Evolutionary conservation across 1,140 invertebrate species (phyloP), one percentile per base, ranked within the genome.

Genomic region (Ruditapes philippinarum): DNA sequence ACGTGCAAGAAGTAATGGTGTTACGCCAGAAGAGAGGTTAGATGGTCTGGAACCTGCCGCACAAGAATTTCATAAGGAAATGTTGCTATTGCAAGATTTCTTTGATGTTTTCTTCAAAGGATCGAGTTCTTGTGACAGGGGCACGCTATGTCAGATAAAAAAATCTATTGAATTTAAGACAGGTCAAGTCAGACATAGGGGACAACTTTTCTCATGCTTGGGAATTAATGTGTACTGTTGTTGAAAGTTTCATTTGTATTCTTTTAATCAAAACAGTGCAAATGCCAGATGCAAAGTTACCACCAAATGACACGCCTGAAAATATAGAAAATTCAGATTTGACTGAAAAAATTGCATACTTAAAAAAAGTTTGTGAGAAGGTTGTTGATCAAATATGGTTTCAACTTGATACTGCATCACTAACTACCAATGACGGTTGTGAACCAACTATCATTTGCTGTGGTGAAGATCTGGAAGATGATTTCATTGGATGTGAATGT

Each of bases 161-260:
- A n/a, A 89, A 89, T 28, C 0, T 83, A 33, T 82, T 84, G 11
- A 87, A 89, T 79, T 89, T 65, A 28, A n/a, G 82, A 42, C 51
- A 74, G 28, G 73, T 91, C 11, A 79, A 85, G n/a, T 31, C 36
- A 22, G 88, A 85, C 38, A 74, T 57, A 33, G 42, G 62, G 33
- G 40, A 89, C 40, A 89, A 82, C 54, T 89, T 89, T 76, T 78
- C n/a, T 22, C 74, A 87, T 79, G 36, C 65, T 19, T 86, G 78
- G 88, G 88, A 82, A 25, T 28, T 85, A n/a, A 81, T 82, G 79
- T 49, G 73, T 28, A 76, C 73, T 25, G n/a, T 54, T 17, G 40
- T 76, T 7, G 73, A 74, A 57, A 62, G 33, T 17, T 88, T 49
- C 5, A 74, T 88, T 54, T 68, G 38, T 38, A 45, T 88, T 22